These are phyloP conservation scores for Eutolmus rufibarbis DNA, from an alignment of 2,888 invertebrate genomes.

Conservation along the genomic window DNA sequence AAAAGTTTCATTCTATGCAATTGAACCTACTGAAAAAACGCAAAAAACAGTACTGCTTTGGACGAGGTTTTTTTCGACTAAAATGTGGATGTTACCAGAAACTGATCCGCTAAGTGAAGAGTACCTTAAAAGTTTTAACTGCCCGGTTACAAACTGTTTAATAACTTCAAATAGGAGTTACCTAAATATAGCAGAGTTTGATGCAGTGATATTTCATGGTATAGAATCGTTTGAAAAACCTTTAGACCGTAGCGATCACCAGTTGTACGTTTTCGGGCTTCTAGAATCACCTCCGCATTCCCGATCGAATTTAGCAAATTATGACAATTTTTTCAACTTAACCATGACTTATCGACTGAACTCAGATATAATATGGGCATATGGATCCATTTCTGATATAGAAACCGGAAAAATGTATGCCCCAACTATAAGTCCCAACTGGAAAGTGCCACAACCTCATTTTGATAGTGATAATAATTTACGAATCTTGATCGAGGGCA, in stretches of 20 bases:
- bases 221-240: conserved; percentile 57
- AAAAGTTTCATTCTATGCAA: background rate
- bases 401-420: conserved; percentile 53
- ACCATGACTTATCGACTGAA: conserved; percentile 68
- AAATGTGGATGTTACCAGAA: background rate
- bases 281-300: conserved; percentile 63
- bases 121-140: conserved; percentile 54
- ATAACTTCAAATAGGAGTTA: conserved; percentile 59
- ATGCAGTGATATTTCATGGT: conserved; percentile 66
- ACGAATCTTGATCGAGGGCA: conserved; percentile 52
- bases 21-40: background rate
- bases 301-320: conserved; percentile 56
- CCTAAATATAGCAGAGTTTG: conserved; percentile 59
- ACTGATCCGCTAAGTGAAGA: background rate
- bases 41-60: background rate
- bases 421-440: conserved; percentile 52
- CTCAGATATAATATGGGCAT: conserved; percentile 65
- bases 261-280: conserved; percentile 65
- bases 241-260: conserved; percentile 56
- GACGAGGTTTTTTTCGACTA: background rate
- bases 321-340: conserved; percentile 65
- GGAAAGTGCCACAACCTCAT: conserved; percentile 57
- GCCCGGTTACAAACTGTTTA: conserved; percentile 63
- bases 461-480: background rate
- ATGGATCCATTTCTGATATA: conserved; percentile 57